phyloP scores from a whole-genome alignment of 2,113 vertebrate genomes.

The Mus pahari region DNA sequence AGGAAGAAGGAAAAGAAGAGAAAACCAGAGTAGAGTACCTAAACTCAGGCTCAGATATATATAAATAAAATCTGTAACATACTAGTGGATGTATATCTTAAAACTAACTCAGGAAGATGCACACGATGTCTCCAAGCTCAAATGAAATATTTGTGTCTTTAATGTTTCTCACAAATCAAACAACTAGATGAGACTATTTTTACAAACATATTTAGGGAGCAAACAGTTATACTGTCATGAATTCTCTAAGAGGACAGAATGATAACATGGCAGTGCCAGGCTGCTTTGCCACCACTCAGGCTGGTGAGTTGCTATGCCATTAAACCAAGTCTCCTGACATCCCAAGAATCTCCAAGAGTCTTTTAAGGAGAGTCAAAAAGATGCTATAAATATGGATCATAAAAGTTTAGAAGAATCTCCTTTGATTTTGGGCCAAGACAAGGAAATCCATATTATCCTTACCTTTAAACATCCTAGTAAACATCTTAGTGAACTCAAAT shows the following conservation, averaged over 20 bases:
- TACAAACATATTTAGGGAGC: background rate
- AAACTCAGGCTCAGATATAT: background rate
- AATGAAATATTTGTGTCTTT: slow-evolving; percentile 9
- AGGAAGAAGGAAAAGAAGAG: background rate
- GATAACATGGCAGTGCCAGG: background rate
- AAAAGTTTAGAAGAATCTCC: background rate
- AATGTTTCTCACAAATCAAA: background rate
- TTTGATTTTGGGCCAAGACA: background rate
- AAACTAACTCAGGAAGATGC: background rate
- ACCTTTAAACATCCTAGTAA: background rate
- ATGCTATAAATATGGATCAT: background rate
- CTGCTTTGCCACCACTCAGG: background rate
- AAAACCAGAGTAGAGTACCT: background rate
- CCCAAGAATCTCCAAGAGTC: background rate
- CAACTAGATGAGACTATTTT: background rate
- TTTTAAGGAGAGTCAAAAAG: background rate
- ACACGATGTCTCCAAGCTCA: background rate
- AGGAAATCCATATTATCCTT: background rate
- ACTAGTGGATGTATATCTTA: background rate
- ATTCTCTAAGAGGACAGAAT: background rate
- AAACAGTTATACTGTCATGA: background rate
- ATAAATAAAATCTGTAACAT: too few relatives aligned
- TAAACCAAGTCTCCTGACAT: background rate
- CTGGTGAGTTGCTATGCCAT: background rate
- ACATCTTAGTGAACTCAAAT: background rate